Conservation (phyloP, 2,888 invertebrate species). For the Drosophila limbata region DNA sequence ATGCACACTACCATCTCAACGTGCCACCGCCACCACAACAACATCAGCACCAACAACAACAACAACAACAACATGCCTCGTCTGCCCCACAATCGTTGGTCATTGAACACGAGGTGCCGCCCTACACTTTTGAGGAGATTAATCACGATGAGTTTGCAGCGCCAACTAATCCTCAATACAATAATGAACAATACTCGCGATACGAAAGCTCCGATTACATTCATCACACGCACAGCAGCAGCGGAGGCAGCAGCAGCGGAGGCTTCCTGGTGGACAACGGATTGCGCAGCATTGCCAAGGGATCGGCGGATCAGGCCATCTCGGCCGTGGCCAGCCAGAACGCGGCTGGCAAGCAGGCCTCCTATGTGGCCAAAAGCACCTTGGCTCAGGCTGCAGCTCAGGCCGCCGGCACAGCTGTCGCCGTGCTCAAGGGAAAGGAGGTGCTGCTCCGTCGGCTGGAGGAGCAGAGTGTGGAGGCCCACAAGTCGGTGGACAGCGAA, state of each 20-base stretch:
- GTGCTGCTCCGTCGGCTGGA: constrained; percentile 89
- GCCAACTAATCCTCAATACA: constrained; percentile 30
- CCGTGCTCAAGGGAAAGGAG: constrained; percentile 89
- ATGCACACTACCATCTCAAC: constrained; percentile 65
- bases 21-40: constrained; percentile 70
- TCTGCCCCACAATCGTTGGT: constrained; percentile 41
- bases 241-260: constrained; percentile 29
- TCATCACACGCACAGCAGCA: constrained; percentile 31
- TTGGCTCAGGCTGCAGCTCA: constrained; percentile 91
- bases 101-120: constrained; percentile 70
- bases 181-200: constrained; percentile 30
- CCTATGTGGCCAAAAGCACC: constrained; percentile 92
- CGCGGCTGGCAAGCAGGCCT: constrained; percentile 91
- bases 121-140: constrained; percentile 75
- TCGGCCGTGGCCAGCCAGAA: constrained; percentile 91
- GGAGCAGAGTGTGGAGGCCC: constrained; percentile 91
- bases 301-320: constrained; percentile 91
- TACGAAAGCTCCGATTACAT: constrained; percentile 57
- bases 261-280: constrained; percentile 88
- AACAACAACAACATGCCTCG: constrained; percentile 24
- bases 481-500: constrained; percentile 88
- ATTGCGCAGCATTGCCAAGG: constrained; percentile 89
- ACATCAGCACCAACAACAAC: constrained; percentile 20
- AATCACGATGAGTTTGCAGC: constrained; percentile 71
- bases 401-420: constrained; percentile 89